These are phyloP conservation scores for Myopa testacea DNA, from an alignment of 2,888 invertebrate genomes.

Conservation along the genomic window DNA sequence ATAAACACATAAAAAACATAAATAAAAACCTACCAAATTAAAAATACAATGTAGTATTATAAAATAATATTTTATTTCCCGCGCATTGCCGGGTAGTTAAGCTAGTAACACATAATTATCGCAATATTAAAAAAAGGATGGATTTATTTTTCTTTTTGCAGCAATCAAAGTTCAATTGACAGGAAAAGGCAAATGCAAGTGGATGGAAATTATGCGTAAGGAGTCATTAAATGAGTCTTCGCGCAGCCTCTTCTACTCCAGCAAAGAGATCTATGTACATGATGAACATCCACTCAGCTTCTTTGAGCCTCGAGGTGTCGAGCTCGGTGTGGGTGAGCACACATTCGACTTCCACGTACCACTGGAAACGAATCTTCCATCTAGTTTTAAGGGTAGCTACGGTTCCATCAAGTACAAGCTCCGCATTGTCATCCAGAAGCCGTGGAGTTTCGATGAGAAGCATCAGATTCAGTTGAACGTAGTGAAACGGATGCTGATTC, in stretches of 20 bases:
- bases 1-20: too few species aligned
- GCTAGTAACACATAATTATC: too few species aligned
- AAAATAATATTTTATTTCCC: too few species aligned
- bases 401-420: slow-evolving; percentile 68
- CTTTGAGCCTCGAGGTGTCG: slow-evolving; percentile 65
- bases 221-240: slow-evolving; percentile 61
- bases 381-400: slow-evolving; percentile 64
- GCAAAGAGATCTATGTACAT: slow-evolving; percentile 65
- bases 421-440: slow-evolving; percentile 64
- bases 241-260: slow-evolving; percentile 64
- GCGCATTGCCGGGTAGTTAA: too few species aligned
- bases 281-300: slow-evolving; percentile 60
- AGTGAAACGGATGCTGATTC: slow-evolving; percentile 61
- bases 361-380: slow-evolving; percentile 61
- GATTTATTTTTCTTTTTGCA: slow-evolving; percentile 40
- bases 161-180: slow-evolving; percentile 66
- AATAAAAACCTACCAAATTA: too few species aligned
- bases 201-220: slow-evolving; percentile 66
- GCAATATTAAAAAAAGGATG: too few species aligned
- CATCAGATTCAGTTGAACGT: slow-evolving; percentile 64
- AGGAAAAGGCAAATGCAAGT: slow-evolving; percentile 67
- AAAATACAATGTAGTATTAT: too few species aligned
- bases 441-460: slow-evolving; percentile 67
- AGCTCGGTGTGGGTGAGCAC: slow-evolving; percentile 62
- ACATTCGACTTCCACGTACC: slow-evolving; percentile 62